phyloP scores from a whole-genome alignment of 2,888 invertebrate species.

The Ophion ellenae region DNA sequence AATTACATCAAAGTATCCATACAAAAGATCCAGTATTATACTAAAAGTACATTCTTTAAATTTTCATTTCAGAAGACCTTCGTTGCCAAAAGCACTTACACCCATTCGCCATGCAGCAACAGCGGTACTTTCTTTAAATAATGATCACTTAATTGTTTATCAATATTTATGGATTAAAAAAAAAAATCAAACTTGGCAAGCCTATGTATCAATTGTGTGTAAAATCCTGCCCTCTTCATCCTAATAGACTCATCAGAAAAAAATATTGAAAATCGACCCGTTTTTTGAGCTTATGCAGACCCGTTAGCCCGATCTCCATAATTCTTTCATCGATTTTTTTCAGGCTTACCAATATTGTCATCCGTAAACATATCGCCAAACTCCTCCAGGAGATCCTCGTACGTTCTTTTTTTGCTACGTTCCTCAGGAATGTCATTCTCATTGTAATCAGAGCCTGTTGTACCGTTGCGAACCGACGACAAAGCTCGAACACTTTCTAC shows the following conservation, averaged over 20 bases:
- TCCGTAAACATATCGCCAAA: slow-evolving; percentile 66
- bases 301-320: background rate
- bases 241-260: background rate
- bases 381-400: slow-evolving; percentile 87
- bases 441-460: slow-evolving; percentile 14
- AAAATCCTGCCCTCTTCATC: background rate
- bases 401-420: slow-evolving; percentile 85
- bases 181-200: no score
- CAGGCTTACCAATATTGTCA: slow-evolving; percentile 61
- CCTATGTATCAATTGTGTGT: no score
- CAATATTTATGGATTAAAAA: no score
- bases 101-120: no score
- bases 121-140: no score
- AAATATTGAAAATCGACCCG: background rate
- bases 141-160: no score
- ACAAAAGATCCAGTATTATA: no score
- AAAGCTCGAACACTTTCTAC: background rate
- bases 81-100: no score
- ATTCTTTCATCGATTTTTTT: background rate
- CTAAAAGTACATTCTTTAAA: no score
- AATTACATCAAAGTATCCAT: no score
- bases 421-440: slow-evolving; percentile 21
- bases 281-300: background rate
- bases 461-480: background rate
- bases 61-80: no score